Evolutionary conservation across 2,113 vertebrate genomes (phyloP).

Genomic region (Xyliphius kryptos): DNA sequence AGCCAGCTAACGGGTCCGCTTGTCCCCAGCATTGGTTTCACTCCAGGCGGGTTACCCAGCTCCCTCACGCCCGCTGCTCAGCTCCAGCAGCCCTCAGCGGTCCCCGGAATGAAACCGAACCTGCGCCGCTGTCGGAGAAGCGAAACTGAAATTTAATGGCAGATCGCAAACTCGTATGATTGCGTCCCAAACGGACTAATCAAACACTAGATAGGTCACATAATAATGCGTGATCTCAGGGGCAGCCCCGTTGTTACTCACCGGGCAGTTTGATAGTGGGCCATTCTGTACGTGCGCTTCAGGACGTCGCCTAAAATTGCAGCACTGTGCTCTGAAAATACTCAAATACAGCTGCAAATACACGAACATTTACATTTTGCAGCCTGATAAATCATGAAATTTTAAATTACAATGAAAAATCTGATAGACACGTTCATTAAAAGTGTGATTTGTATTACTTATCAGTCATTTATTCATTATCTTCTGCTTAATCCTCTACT

Average conservation of each 20-base stretch:
- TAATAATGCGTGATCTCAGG: background rate
- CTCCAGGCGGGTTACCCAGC: too few relatives aligned
- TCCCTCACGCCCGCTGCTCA: too few relatives aligned
- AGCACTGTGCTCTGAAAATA: too few relatives aligned
- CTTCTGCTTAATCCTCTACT: too few relatives aligned
- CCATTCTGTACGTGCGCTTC: background rate
- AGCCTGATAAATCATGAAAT: too few relatives aligned
- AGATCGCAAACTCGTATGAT: background rate
- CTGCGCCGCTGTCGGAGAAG: background rate
- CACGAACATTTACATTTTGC: too few relatives aligned
- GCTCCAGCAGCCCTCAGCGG: too few relatives aligned
- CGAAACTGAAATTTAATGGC: constrained; percentile 14
- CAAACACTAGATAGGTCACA: background rate
- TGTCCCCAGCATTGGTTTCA: background rate
- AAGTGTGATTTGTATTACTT: too few relatives aligned
- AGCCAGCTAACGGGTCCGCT: background rate
- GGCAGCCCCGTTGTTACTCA: background rate
- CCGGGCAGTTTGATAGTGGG: background rate
- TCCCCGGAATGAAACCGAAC: background rate
- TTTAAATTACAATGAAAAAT: too few relatives aligned
- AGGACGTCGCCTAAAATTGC: background rate
- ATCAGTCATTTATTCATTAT: too few relatives aligned
- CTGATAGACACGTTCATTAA: too few relatives aligned
- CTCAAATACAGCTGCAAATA: too few relatives aligned
- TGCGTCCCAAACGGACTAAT: background rate